These are phyloP conservation scores for Trichogramma evanescens DNA, from an alignment of 2,888 invertebrate species.

Conservation along the genomic window DNA sequence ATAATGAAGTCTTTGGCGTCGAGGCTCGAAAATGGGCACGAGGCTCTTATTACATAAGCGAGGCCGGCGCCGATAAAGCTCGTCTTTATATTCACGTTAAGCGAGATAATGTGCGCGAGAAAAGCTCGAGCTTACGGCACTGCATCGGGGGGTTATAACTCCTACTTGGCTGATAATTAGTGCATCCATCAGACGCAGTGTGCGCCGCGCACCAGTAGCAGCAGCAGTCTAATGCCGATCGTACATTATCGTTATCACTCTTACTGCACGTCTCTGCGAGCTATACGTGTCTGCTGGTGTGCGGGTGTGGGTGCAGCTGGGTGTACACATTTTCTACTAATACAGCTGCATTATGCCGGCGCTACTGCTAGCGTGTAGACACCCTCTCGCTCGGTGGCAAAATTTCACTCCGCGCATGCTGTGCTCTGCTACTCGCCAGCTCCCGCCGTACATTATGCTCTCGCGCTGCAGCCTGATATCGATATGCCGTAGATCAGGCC, in stretches of 20 bases:
- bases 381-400: no score
- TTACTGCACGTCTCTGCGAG: neutral
- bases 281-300: neutral
- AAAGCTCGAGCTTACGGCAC: neutral
- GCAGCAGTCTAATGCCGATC: slow-evolving; percentile 48
- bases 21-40: no score
- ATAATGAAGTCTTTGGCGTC: no score
- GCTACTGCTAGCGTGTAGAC: no score
- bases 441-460: neutral
- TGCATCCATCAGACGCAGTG: slow-evolving; percentile 47
- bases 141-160: slow-evolving; percentile 37
- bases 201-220: slow-evolving; percentile 23
- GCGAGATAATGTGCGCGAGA: no score
- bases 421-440: neutral
- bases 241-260: slow-evolving; percentile 48
- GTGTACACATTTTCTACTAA: no score
- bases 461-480: slow-evolving; percentile 16
- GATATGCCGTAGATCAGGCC: slow-evolving; percentile 45
- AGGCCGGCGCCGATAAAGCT: no score
- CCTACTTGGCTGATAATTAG: slow-evolving; percentile 48
- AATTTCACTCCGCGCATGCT: no score
- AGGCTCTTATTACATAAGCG: no score
- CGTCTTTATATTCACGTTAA: no score
- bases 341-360: no score
- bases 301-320: no score